Evolutionary conservation across 2,797 vertebrate genomes (phyloP).

Genomic region (Apogon hyalosoma): DNA sequence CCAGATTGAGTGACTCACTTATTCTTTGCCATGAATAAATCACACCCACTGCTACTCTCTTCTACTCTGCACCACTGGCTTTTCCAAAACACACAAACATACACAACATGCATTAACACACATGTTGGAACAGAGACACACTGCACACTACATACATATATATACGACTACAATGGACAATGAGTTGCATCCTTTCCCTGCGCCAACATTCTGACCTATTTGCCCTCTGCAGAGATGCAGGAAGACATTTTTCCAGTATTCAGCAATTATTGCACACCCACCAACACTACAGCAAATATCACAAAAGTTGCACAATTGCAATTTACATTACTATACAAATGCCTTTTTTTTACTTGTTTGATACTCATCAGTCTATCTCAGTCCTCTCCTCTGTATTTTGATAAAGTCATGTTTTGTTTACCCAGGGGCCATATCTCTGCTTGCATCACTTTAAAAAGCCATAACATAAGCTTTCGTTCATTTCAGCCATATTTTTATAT

Average conservation of each 20-base stretch:
- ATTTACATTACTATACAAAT: constrained; percentile 10
- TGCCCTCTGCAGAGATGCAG: constrained; percentile 5
- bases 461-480: not conserved
- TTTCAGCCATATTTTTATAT: constrained; percentile 11
- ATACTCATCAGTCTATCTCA: not conserved
- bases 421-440: not conserved
- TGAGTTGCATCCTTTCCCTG: constrained; percentile 14
- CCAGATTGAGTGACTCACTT: constrained; percentile 68
- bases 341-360: not conserved
- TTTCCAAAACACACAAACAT: constrained; percentile 35
- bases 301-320: constrained; percentile 5
- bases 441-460: not conserved
- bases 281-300: not conserved
- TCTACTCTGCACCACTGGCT: constrained; percentile 54
- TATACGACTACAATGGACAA: constrained; percentile 9
- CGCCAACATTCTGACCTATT: constrained; percentile 7
- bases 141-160: not conserved
- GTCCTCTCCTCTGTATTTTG: not conserved
- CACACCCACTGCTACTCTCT: constrained; percentile 63
- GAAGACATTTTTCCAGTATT: constrained; percentile 15
- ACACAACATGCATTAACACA: not conserved
- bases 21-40: constrained; percentile 76
- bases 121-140: constrained; percentile 12
- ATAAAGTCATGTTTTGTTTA: not conserved
- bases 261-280: constrained; percentile 1